phyloP scores from a whole-genome alignment of 1,140 invertebrate species.

The Bombus cullumanus region DNA sequence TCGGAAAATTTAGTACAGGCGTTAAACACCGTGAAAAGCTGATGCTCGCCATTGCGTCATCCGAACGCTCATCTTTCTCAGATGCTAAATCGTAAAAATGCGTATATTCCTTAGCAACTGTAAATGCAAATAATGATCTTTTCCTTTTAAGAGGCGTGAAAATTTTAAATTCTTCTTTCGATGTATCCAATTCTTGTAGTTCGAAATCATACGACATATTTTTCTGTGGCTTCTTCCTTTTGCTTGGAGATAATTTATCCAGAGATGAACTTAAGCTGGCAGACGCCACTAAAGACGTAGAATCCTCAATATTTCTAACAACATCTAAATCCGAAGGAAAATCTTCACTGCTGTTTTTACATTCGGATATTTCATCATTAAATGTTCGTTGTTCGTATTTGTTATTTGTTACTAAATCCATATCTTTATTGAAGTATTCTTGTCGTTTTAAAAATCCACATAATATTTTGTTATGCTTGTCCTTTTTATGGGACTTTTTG shows the following conservation, averaged over 20 bases:
- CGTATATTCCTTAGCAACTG: background rate
- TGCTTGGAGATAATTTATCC: slow-evolving; percentile 62
- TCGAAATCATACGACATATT: background rate
- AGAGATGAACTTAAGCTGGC: background rate
- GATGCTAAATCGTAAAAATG: slow-evolving; percentile 12
- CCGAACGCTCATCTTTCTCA: slow-evolving; percentile 15
- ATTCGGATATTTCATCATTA: background rate
- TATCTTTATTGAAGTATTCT: slow-evolving; percentile 56
- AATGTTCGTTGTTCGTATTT: background rate
- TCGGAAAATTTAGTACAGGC: slow-evolving; percentile 33
- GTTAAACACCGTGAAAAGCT: slow-evolving; percentile 54
- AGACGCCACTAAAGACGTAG: background rate
- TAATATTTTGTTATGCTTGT: slow-evolving; percentile 74
- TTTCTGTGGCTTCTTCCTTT: slow-evolving; percentile 61
- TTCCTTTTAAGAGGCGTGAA: slow-evolving; percentile 77
- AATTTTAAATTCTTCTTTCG: slow-evolving; percentile 73
- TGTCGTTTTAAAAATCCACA: slow-evolving; percentile 65
- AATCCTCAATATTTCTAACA: background rate
- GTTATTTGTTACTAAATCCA: background rate
- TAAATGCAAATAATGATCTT: slow-evolving; percentile 34
- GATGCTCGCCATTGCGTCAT: slow-evolving; percentile 31
- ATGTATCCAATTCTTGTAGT: background rate
- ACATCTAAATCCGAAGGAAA: background rate
- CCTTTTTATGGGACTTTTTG: slow-evolving; percentile 78
- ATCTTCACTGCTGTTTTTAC: background rate